phyloP scores from a whole-genome alignment of 2,888 invertebrate species.

The Drosophila merina region DNA sequence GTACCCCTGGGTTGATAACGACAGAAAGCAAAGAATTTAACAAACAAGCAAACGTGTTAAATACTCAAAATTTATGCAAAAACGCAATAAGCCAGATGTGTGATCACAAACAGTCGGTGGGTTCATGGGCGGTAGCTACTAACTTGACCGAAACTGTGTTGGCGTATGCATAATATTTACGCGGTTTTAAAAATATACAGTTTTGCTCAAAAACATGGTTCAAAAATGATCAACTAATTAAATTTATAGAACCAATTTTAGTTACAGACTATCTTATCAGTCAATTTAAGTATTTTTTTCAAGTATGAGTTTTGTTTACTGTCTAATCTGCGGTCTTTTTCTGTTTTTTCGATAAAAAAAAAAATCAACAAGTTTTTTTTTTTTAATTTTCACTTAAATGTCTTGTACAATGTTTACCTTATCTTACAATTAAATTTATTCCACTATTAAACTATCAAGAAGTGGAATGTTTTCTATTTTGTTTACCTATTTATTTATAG shows the following conservation, averaged over 20 bases:
- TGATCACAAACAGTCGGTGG: not conserved
- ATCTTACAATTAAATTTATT: not conserved
- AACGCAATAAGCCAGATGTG: slow-evolving; percentile 40
- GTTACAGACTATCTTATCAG: too few species aligned
- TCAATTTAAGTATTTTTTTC: too few species aligned
- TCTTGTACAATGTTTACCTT: not conserved
- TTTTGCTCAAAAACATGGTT: too few species aligned
- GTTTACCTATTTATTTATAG: slow-evolving; percentile 32
- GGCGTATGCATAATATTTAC: not conserved
- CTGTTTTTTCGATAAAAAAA: too few species aligned
- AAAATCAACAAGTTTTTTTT: not conserved
- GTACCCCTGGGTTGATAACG: too few species aligned
- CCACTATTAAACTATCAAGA: not conserved
- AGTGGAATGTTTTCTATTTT: slow-evolving; percentile 8
- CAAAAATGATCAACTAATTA: too few species aligned
- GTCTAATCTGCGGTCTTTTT: not conserved
- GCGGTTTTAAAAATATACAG: not conserved
- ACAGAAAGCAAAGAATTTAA: not conserved
- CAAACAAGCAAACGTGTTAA: slow-evolving; percentile 33
- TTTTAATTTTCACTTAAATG: not conserved
- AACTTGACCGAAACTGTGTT: slow-evolving; percentile 3
- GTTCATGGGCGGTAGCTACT: slow-evolving; percentile 24
- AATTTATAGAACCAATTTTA: too few species aligned
- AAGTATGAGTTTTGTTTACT: not conserved
- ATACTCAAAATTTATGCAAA: slow-evolving; percentile 35